Percentiles rank a stretch among this genome's conserved stretches.
phyloP scores from a whole-genome alignment of 1,140 invertebrate species.

The Diabrotica undecimpunctata region DNA sequence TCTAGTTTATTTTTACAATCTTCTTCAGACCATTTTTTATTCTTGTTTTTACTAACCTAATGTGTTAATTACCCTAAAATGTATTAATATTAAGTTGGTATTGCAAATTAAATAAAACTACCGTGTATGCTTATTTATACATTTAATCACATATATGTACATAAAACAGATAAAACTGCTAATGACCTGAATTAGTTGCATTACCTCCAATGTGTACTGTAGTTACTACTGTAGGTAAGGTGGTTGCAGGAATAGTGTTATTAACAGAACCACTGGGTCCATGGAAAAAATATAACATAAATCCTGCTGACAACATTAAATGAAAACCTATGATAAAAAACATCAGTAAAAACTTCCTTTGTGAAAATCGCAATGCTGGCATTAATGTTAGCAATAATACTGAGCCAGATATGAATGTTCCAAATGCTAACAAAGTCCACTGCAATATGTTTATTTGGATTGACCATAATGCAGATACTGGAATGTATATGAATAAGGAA shows the following conservation, averaged over 20 bases:
- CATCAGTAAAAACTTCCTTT: conserved; percentile 63
- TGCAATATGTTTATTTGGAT: conserved; percentile 81
- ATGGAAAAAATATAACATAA: conserved; percentile 75
- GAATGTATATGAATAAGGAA: conserved; percentile 89
- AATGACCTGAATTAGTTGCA: too few species aligned
- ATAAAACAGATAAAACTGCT: too few species aligned
- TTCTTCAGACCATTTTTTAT: too few species aligned
- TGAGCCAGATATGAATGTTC: conserved; percentile 76
- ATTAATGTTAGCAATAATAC: conserved; percentile 79
- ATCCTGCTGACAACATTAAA: conserved; percentile 76
- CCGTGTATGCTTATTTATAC: too few species aligned
- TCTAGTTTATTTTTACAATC: too few species aligned
- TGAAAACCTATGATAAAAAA: conserved; percentile 71
- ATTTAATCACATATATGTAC: too few species aligned
- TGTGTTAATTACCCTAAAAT: too few species aligned
- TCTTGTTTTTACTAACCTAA: too few species aligned
- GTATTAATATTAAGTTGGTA: too few species aligned
- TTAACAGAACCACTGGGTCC: conserved; percentile 36
- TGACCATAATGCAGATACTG: conserved; percentile 90
- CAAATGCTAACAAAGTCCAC: conserved; percentile 79
- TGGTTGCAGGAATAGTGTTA: neutral
- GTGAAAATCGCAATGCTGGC: conserved; percentile 68
- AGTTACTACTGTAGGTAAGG: neutral
- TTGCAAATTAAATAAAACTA: too few species aligned
- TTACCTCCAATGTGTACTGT: neutral